These are phyloP conservation scores for Diarsia dahlii DNA, from an alignment of 2,888 invertebrate genomes.

Conservation along the genomic window DNA sequence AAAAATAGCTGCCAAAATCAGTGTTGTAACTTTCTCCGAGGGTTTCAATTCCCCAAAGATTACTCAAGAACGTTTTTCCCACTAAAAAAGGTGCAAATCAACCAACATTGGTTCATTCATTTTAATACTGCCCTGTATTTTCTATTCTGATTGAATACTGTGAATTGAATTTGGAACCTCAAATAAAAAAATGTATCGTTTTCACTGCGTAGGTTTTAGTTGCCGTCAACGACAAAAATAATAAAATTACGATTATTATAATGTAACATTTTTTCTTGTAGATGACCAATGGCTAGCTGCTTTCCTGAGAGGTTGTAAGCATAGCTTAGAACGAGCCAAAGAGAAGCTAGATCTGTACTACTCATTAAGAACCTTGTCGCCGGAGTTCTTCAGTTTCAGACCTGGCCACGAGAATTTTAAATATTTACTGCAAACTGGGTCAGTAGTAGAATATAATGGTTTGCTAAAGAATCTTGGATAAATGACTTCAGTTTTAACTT, in stretches of 20 bases:
- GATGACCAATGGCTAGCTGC: constrained; percentile 91
- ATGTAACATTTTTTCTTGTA: constrained; percentile 55
- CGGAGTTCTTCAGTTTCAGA: constrained; percentile 83
- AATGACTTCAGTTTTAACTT: background rate
- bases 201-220: too few species aligned
- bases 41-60: too few species aligned
- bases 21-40: too few species aligned
- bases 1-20: too few species aligned
- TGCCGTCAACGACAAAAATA: too few species aligned
- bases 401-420: constrained; percentile 56
- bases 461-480: background rate
- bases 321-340: constrained; percentile 91
- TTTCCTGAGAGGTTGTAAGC: constrained; percentile 92
- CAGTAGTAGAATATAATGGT: constrained; percentile 17
- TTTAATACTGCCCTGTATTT: background rate
- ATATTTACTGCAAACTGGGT: constrained; percentile 74
- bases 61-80: too few species aligned
- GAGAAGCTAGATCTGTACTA: constrained; percentile 91
- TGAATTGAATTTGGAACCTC: background rate
- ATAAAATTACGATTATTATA: too few species aligned
- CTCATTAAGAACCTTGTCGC: constrained; percentile 86
- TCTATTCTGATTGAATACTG: too few species aligned
- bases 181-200: too few species aligned
- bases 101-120: background rate
- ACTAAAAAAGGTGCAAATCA: too few species aligned